Conservation (phyloP, 2,888 invertebrate genomes). For the Diplazon laetatorius region DNA sequence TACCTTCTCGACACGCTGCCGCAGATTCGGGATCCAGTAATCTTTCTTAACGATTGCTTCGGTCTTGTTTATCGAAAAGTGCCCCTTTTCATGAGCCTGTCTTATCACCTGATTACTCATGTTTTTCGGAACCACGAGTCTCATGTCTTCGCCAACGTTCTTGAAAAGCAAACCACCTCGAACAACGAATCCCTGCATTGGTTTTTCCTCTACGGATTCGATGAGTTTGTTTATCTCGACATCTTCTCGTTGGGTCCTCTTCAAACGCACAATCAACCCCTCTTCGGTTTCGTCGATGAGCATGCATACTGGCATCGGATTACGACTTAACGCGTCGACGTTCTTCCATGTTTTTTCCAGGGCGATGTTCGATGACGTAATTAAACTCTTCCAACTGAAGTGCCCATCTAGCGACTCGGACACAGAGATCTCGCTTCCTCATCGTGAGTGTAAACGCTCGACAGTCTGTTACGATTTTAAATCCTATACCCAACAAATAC, state of each 20-base stretch:
- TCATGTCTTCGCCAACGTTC: slow-evolving; percentile 13
- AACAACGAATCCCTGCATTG: slow-evolving; percentile 17
- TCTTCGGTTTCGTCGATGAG: slow-evolving; percentile 23
- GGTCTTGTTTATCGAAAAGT: slow-evolving; percentile 43
- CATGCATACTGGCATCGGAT: slow-evolving; percentile 59
- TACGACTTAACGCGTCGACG: slow-evolving; percentile 68
- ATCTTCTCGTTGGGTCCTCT: slow-evolving; percentile 30
- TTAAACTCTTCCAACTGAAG: slow-evolving; percentile 66
- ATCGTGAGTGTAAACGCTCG: slow-evolving; percentile 66
- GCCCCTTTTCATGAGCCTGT: slow-evolving; percentile 35
- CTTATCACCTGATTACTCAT: slow-evolving; percentile 33
- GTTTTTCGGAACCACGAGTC: slow-evolving; percentile 32
- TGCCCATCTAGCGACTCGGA: slow-evolving; percentile 67
- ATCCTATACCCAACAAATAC: slow-evolving; percentile 63
- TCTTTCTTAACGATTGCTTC: slow-evolving; percentile 61
- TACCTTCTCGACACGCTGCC: slow-evolving; percentile 50
- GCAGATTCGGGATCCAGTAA: slow-evolving; percentile 67
- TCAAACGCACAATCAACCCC: slow-evolving; percentile 13
- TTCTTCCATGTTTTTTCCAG: slow-evolving; percentile 66
- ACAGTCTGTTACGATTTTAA: slow-evolving; percentile 69
- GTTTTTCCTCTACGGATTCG: neutral
- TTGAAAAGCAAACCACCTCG: slow-evolving; percentile 47
- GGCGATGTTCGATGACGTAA: slow-evolving; percentile 67
- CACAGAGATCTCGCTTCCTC: slow-evolving; percentile 64
- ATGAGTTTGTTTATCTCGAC: neutral